A percentile compares a stretch with the other conserved stretches of the same genome.
phyloP scores from a whole-genome alignment of 2,797 vertebrate species.

The Hydrophis major region DNA sequence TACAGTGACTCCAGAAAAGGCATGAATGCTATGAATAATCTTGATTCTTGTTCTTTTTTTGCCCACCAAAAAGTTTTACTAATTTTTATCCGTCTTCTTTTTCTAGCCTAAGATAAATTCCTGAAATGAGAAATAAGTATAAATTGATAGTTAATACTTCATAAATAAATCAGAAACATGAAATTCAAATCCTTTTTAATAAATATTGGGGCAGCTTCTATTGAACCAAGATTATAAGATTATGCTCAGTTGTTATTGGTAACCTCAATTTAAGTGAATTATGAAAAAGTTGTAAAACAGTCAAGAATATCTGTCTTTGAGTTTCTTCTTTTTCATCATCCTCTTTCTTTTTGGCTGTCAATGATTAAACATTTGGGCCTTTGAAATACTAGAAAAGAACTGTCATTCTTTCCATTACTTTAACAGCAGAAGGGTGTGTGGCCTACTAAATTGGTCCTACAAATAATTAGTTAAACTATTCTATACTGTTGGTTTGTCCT shows the following conservation, averaged over 20 bases:
- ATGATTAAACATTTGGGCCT: not conserved
- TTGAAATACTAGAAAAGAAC: not conserved
- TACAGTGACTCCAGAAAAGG: not conserved
- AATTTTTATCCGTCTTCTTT: not conserved
- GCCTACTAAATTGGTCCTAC: not conserved
- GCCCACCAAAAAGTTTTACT: not conserved
- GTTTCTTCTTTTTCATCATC: not conserved
- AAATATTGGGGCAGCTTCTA: not conserved
- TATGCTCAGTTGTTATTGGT: not conserved
- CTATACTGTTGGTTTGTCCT: not conserved
- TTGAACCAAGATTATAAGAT: not conserved
- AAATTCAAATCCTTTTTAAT: not conserved
- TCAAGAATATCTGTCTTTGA: not conserved
- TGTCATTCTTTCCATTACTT: not conserved
- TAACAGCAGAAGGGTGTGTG: too few species aligned
- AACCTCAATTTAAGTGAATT: not conserved
- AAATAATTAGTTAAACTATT: not conserved
- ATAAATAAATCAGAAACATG: not conserved
- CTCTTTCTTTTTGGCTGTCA: not conserved
- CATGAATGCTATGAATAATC: not conserved
- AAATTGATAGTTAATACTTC: not conserved
- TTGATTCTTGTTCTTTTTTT: not conserved
- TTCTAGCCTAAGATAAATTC: not conserved
- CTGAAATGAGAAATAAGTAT: not conserved
- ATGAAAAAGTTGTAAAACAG: not conserved